A percentile compares a stretch with the other conserved stretches of the same genome.
These are phyloP conservation scores for Acleris cristana DNA, from an alignment of 2,888 invertebrate species.

Conservation along the genomic window DNA sequence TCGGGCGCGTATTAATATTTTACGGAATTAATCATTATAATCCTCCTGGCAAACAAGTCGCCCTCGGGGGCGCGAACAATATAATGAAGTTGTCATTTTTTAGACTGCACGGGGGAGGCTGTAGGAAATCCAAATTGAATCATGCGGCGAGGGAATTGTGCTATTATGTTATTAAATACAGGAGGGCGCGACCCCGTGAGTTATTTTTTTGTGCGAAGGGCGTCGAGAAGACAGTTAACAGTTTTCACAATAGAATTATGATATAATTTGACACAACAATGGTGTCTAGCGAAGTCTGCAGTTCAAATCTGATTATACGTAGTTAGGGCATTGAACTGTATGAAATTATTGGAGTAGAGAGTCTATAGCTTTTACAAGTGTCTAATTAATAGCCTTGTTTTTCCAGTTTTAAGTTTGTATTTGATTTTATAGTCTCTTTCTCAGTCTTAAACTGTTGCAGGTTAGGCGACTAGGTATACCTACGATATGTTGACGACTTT, in stretches of 20 bases:
- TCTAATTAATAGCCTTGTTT: no score
- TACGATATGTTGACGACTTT: no score
- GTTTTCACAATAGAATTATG: conserved; percentile 83
- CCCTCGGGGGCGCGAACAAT: conserved; percentile 79
- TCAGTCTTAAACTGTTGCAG: no score
- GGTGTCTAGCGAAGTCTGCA: conserved; percentile 53
- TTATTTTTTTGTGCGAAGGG: conserved; percentile 76
- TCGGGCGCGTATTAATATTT: conserved; percentile 82
- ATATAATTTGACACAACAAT: conserved; percentile 81
- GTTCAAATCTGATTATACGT: conserved; percentile 42
- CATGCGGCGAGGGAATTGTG: conserved; percentile 87
- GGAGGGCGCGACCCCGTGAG: conserved; percentile 83
- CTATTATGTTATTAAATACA: conserved; percentile 87
- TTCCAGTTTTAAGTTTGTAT: no score
- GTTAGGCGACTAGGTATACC: no score
- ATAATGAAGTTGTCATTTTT: conserved; percentile 85
- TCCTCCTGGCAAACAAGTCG: conserved; percentile 82
- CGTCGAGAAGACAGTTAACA: conserved; percentile 81
- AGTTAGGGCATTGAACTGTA: conserved; percentile 11
- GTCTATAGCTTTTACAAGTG: neutral
- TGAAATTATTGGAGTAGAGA: neutral
- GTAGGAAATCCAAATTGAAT: conserved; percentile 88
- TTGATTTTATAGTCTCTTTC: no score
- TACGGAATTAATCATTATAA: conserved; percentile 83
- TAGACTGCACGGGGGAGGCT: conserved; percentile 80